phyloP scores from a whole-genome alignment of 2,797 vertebrate genomes.

The Acanthopagrus latus region DNA sequence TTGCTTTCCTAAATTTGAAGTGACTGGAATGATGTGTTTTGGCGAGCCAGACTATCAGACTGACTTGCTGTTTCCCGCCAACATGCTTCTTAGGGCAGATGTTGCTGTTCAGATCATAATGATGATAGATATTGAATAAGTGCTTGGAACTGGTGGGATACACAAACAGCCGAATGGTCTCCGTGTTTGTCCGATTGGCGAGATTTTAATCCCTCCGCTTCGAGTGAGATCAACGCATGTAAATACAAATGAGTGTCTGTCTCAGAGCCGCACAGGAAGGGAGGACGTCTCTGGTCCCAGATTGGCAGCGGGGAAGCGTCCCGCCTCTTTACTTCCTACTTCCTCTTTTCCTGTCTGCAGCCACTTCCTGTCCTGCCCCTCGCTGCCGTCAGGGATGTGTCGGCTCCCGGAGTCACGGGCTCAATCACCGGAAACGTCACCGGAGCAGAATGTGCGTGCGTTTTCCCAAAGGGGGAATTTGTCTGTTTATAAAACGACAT shows the following conservation, averaged over 20 bases:
- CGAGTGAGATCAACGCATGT: conserved; percentile 18
- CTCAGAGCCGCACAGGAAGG: conserved; percentile 69
- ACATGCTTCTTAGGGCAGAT: background rate
- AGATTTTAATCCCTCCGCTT: background rate
- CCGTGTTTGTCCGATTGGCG: background rate
- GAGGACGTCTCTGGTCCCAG: conserved; percentile 72
- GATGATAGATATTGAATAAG: background rate
- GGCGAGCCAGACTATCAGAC: too few species aligned
- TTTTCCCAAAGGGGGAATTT: background rate
- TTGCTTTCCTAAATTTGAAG: too few species aligned
- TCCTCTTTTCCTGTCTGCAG: conserved; percentile 80
- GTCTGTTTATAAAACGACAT: conserved; percentile 20
- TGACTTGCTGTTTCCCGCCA: too few species aligned
- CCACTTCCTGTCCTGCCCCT: conserved; percentile 75
- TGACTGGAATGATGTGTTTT: too few species aligned
- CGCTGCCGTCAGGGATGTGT: conserved; percentile 64
- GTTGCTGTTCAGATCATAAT: background rate
- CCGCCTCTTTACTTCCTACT: conserved; percentile 77
- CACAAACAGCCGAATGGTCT: background rate
- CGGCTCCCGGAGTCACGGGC: conserved; percentile 57
- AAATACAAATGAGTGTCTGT: conserved; percentile 52
- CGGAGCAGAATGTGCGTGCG: conserved; percentile 5
- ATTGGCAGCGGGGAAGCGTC: conserved; percentile 75
- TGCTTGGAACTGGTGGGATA: background rate
- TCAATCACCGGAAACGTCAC: conserved; percentile 73